A percentile compares a stretch with the other conserved stretches of the same genome.
phyloP scores from a whole-genome alignment of 2,888 invertebrate species.

The Alentia gelatinosa region DNA sequence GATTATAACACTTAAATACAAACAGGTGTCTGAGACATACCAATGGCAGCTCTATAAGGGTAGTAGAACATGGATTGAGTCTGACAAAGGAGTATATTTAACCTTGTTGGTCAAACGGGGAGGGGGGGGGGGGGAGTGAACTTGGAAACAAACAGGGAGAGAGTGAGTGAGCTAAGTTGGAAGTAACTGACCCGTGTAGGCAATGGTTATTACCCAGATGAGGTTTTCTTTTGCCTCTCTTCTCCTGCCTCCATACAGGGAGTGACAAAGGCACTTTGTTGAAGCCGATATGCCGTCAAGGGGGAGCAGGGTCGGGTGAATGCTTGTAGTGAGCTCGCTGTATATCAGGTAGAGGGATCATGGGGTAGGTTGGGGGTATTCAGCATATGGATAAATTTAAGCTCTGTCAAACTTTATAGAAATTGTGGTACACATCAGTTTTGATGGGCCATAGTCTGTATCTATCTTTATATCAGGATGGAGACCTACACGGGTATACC shows the following conservation, averaged over 20 bases:
- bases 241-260: background rate
- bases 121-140: background rate
- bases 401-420: too few species aligned
- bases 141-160: background rate
- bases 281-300: background rate
- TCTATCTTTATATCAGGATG: too few species aligned
- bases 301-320: background rate
- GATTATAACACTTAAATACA: too few species aligned
- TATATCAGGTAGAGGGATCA: background rate
- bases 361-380: background rate
- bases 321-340: background rate
- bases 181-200: background rate
- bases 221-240: background rate
- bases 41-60: too few species aligned
- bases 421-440: too few species aligned
- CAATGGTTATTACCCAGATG: background rate
- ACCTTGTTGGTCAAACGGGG: too few species aligned
- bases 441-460: too few species aligned
- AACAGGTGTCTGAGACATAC: too few species aligned
- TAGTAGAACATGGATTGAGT: too few species aligned
- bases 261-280: constrained; percentile 1
- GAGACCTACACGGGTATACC: too few species aligned
- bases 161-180: background rate
- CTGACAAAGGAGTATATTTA: too few species aligned
- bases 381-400: too few species aligned